phyloP scores from a whole-genome alignment of 2,113 vertebrate genomes.

The Psittacula cyanocephala region DNA sequence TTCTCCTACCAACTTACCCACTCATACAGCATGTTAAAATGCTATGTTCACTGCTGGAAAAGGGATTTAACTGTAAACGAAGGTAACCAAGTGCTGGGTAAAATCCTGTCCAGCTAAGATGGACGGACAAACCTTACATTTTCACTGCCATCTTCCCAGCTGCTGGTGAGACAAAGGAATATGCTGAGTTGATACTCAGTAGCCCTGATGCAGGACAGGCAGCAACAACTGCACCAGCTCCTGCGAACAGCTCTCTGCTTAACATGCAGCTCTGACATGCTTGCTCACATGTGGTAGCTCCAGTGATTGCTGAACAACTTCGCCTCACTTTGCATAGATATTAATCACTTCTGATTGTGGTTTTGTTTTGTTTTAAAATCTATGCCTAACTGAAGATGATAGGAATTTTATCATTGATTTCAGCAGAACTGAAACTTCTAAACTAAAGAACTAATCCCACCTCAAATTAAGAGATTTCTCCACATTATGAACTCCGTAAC shows the following conservation, averaged over 20 bases:
- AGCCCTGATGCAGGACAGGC: not conserved
- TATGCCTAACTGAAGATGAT: not conserved
- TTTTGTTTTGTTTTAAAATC: not conserved
- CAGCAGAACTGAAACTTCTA: not conserved
- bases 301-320: not conserved
- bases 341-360: not conserved
- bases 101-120: not conserved
- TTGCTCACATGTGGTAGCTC: not conserved
- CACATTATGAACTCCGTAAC: not conserved
- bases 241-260: not conserved
- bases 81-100: not conserved
- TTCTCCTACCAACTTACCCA: not conserved
- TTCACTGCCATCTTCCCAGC: not conserved
- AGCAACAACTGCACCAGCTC: not conserved
- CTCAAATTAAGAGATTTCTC: not conserved
- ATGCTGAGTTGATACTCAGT: not conserved
- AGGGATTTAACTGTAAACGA: not conserved
- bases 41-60: not conserved
- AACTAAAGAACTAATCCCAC: not conserved
- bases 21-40: not conserved
- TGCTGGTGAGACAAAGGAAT: not conserved
- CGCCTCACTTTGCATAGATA: not conserved
- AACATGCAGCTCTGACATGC: rapidly evolving
- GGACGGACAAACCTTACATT: not conserved
- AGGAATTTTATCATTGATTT: not conserved